A percentile compares a stretch with the other conserved stretches of the same genome.
Conservation (phyloP, 2,113 vertebrate genomes). For the Oreotragus oreotragus region DNA sequence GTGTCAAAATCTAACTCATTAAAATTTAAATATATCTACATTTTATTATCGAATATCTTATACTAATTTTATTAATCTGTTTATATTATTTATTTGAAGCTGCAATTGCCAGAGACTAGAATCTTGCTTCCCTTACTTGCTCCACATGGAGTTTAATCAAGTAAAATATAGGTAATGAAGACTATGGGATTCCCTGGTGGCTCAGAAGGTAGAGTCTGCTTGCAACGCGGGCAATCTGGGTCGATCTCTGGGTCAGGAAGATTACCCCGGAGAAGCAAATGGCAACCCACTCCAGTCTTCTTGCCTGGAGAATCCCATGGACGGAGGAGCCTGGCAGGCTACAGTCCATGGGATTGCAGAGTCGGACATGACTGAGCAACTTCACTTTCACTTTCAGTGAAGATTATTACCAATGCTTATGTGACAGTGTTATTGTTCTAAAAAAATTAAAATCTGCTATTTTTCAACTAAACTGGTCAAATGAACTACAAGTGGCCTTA, state of each 20-base stretch:
- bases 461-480: conserved; percentile 18
- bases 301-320: background rate
- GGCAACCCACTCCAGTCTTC: background rate
- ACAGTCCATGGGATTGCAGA: background rate
- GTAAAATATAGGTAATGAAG: conserved; percentile 28
- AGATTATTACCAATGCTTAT: conserved; percentile 3
- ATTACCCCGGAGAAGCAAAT: background rate
- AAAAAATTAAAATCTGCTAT: conserved; percentile 5
- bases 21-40: background rate
- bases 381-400: background rate
- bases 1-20: conserved; percentile 24
- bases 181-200: background rate
- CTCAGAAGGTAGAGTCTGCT: background rate
- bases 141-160: conserved; percentile 5
- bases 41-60: conserved; percentile 13
- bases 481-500: background rate
- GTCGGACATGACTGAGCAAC: background rate
- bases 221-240: background rate
- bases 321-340: background rate
- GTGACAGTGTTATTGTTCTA: background rate
- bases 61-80: background rate
- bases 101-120: background rate
- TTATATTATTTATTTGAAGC: conserved; percentile 25
- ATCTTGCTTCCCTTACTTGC: conserved; percentile 21
- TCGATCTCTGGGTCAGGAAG: background rate